Evolutionary conservation across 2,113 vertebrate species (phyloP).

Genomic region (Brachyhypopomus gauderio): DNA sequence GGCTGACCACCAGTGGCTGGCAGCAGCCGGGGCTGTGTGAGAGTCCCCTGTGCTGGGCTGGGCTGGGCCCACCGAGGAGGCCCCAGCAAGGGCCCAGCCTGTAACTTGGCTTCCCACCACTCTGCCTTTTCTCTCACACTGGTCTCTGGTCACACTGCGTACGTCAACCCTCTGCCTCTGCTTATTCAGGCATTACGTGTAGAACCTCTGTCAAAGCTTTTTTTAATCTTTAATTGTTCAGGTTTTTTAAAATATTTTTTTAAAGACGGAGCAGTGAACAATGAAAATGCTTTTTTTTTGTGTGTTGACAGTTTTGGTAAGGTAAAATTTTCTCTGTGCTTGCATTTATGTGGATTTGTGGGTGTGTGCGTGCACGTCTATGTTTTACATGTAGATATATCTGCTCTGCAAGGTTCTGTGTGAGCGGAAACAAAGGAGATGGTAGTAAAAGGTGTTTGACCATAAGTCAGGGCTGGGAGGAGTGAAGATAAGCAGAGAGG

Average conservation of each 20-base stretch:
- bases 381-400: neutral
- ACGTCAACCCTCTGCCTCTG: neutral
- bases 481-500: neutral
- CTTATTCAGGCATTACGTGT: too few relatives aligned
- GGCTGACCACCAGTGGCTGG: conserved; percentile 21
- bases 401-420: neutral
- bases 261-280: neutral
- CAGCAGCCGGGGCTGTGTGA: conserved; percentile 24
- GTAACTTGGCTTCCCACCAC: too few relatives aligned
- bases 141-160: conserved; percentile 18
- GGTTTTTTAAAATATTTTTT: neutral
- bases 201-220: too few relatives aligned
- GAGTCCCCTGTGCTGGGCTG: conserved; percentile 27
- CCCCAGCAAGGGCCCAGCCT: conserved; percentile 9
- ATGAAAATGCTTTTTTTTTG: neutral
- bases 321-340: too few relatives aligned
- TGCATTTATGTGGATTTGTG: too few relatives aligned
- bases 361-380: conserved; percentile 2
- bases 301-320: neutral
- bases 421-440: neutral
- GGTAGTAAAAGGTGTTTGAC: neutral
- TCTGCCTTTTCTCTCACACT: conserved; percentile 8
- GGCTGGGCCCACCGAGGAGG: conserved; percentile 28
- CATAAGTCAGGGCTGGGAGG: neutral
- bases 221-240: too few relatives aligned